phyloP scores from a whole-genome alignment of 2,113 vertebrate species.

The Lepus europaeus region DNA sequence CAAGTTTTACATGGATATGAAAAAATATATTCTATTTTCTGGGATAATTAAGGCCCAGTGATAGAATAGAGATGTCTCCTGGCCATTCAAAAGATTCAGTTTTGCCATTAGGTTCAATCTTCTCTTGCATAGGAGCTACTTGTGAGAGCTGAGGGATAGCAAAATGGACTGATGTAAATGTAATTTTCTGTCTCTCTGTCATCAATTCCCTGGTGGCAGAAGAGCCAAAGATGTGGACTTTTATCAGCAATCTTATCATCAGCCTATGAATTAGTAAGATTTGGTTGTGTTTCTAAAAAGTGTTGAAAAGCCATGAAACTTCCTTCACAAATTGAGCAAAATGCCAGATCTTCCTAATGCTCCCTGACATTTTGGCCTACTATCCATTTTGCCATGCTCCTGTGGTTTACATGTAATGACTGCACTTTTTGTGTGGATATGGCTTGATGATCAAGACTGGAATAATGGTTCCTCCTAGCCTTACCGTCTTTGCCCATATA shows the following conservation, averaged over 20 bases:
- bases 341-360: not conserved
- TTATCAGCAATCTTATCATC: slow-evolving; percentile 50
- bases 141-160: slow-evolving; percentile 29
- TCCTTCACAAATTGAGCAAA: slow-evolving; percentile 47
- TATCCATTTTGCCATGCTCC: not conserved
- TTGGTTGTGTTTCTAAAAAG: slow-evolving; percentile 45
- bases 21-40: slow-evolving; percentile 51
- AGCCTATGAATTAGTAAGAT: slow-evolving; percentile 51
- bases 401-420: not conserved
- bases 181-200: slow-evolving; percentile 36
- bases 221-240: slow-evolving; percentile 53
- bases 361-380: not conserved
- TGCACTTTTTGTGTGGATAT: not conserved
- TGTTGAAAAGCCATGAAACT: slow-evolving; percentile 31
- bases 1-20: slow-evolving; percentile 38
- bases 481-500: not conserved
- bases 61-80: slow-evolving; percentile 4
- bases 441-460: not conserved
- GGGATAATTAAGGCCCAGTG: slow-evolving; percentile 18
- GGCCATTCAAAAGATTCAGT: slow-evolving; percentile 13
- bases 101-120: slow-evolving; percentile 72
- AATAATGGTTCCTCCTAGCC: not conserved
- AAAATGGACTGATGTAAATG: slow-evolving; percentile 43
- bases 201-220: slow-evolving; percentile 37
- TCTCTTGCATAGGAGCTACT: slow-evolving; percentile 58